Percentiles rank a stretch among this genome's conserved stretches.
Conservation (phyloP, 2,888 invertebrate species). For the Loripinus fragilis region DNA sequence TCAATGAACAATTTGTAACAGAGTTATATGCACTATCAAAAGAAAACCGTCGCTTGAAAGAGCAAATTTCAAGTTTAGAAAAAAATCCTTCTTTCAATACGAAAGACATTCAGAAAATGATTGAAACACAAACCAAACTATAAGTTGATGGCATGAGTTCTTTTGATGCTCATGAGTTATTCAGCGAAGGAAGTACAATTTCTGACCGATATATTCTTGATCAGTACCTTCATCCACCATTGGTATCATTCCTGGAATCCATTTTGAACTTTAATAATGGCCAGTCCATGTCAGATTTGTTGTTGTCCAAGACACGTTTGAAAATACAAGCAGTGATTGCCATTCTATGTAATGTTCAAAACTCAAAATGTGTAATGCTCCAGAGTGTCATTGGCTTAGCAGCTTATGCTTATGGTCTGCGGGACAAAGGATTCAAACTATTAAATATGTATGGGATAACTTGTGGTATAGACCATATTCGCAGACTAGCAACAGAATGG, state of each 20-base stretch:
- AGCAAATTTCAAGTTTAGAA: neutral
- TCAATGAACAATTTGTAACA: neutral
- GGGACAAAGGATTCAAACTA: neutral
- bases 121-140: neutral
- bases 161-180: neutral
- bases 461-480: neutral
- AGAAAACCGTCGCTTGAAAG: neutral
- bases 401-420: neutral
- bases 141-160: neutral
- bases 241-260: neutral
- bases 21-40: neutral
- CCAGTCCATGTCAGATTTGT: neutral
- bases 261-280: neutral
- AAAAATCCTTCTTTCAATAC: neutral
- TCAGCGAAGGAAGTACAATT: neutral
- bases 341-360: neutral
- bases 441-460: neutral
- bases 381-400: neutral
- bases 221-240: neutral
- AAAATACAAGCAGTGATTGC: neutral
- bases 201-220: neutral
- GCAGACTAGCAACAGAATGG: neutral
- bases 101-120: neutral
- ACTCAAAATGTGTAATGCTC: neutral
- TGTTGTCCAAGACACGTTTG: neutral